Evolutionary conservation across 1,140 invertebrate species (phyloP).

Genomic region (Atta cephalotes): DNA sequence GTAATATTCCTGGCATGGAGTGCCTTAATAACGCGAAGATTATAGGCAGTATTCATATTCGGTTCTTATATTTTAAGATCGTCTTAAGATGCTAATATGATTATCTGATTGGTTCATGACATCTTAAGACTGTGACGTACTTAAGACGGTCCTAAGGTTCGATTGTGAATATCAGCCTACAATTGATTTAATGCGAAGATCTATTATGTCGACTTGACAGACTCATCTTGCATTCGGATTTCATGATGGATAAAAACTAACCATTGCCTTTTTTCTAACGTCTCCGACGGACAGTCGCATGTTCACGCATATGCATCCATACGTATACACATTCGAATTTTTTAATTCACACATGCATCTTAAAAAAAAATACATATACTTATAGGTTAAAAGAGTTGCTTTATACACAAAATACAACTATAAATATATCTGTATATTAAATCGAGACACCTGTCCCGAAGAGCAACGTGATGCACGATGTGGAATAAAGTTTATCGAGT

Average conservation of each 20-base stretch:
- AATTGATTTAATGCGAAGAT: slow-evolving; percentile 55
- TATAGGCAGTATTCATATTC: too few relatives aligned
- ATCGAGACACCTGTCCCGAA: slow-evolving; percentile 26
- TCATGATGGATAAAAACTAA: slow-evolving; percentile 52
- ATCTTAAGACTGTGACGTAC: too few relatives aligned
- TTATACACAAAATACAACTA: not conserved
- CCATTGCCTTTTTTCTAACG: slow-evolving; percentile 61
- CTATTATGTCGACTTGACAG: slow-evolving; percentile 62
- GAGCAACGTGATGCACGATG: slow-evolving; percentile 67
- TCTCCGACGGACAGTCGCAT: not conserved
- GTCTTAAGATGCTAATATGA: too few relatives aligned
- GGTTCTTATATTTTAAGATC: too few relatives aligned
- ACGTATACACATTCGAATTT: not conserved
- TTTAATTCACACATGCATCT: not conserved
- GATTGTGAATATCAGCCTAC: too few relatives aligned
- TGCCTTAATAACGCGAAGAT: slow-evolving; percentile 70
- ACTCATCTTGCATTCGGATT: slow-evolving; percentile 52
- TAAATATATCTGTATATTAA: slow-evolving; percentile 47
- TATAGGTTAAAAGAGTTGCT: not conserved
- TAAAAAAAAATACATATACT: not conserved
- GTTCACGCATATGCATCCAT: not conserved
- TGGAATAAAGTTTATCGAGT: slow-evolving; percentile 79
- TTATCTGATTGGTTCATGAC: too few relatives aligned
- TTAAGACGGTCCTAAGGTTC: too few relatives aligned
- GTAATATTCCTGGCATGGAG: slow-evolving; percentile 76